Evolutionary conservation across 2,888 invertebrate species (phyloP).

Genomic region (Thyatira batis): DNA sequence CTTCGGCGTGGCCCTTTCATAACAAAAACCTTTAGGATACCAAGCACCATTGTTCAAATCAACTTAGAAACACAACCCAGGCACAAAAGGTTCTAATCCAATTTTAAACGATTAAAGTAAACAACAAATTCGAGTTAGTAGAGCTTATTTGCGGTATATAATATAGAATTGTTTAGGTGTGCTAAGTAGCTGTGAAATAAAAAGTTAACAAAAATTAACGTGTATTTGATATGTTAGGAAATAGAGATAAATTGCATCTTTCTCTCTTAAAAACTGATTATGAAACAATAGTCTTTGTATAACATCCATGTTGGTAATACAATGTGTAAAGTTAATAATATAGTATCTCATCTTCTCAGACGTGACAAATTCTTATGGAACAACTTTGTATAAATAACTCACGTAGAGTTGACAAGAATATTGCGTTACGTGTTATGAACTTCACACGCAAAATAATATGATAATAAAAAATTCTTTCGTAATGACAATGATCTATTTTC

Average conservation of each 20-base stretch:
- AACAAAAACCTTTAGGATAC: conserved; percentile 4
- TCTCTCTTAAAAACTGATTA: not conserved
- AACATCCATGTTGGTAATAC: conserved; percentile 7
- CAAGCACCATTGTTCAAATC: conserved; percentile 21
- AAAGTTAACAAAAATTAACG: not conserved
- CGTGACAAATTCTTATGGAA: conserved; percentile 7
- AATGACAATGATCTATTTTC: not conserved
- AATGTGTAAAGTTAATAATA: conserved; percentile 3
- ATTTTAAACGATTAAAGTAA: conserved; percentile 10
- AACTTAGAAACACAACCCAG: conserved; percentile 13
- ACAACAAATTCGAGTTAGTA: not conserved
- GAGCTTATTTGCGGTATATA: too few species aligned
- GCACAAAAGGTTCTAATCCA: conserved; percentile 17
- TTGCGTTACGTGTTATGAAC: not conserved
- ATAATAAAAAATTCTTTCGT: not conserved
- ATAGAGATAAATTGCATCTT: too few species aligned
- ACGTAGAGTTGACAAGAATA: conserved; percentile 6
- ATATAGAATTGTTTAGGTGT: not conserved
- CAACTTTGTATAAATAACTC: conserved; percentile 6
- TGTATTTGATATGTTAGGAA: too few species aligned
- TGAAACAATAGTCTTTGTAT: conserved; percentile 8
- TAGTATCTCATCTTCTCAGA: conserved; percentile 3
- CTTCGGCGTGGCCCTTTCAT: not conserved
- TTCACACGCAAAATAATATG: not conserved
- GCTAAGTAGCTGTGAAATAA: not conserved